phyloP scores from a whole-genome alignment of 2,888 invertebrate genomes.

The Nasonovia ribisnigri region DNA sequence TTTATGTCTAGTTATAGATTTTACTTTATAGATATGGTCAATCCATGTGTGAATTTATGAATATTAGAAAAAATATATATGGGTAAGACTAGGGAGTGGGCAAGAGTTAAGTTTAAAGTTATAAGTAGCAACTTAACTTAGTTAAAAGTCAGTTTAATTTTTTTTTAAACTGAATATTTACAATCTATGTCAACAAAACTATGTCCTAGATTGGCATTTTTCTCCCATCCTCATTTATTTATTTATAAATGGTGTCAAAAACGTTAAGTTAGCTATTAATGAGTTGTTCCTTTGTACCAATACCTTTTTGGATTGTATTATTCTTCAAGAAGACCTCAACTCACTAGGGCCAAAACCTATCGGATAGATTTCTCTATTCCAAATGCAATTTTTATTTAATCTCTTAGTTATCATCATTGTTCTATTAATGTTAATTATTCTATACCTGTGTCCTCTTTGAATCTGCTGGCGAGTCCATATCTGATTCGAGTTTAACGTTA shows the following conservation, averaged over 20 bases:
- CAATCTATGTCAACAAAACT: too few species aligned
- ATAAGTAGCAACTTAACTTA: too few species aligned
- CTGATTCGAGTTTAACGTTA: neutral
- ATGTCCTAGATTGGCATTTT: neutral
- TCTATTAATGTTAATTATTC: too few species aligned
- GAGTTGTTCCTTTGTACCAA: neutral
- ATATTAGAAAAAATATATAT: neutral
- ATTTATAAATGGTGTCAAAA: too few species aligned
- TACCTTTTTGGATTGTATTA: neutral
- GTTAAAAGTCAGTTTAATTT: too few species aligned
- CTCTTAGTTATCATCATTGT: too few species aligned
- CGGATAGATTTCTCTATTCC: neutral
- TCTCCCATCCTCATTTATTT: neutral
- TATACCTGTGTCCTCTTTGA: too few species aligned
- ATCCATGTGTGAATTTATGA: neutral
- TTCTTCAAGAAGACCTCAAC: neutral
- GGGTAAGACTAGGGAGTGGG: rapidly evolving
- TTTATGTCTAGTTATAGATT: too few species aligned
- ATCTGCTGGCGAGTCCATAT: neutral
- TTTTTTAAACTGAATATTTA: too few species aligned
- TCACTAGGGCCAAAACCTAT: neutral
- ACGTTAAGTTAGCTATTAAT: too few species aligned
- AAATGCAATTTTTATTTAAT: neutral
- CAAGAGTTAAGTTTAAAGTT: too few species aligned
- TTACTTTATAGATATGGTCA: neutral